phyloP scores from a whole-genome alignment of 1,140 invertebrate species.

The Anoplolepis gracilipes region DNA sequence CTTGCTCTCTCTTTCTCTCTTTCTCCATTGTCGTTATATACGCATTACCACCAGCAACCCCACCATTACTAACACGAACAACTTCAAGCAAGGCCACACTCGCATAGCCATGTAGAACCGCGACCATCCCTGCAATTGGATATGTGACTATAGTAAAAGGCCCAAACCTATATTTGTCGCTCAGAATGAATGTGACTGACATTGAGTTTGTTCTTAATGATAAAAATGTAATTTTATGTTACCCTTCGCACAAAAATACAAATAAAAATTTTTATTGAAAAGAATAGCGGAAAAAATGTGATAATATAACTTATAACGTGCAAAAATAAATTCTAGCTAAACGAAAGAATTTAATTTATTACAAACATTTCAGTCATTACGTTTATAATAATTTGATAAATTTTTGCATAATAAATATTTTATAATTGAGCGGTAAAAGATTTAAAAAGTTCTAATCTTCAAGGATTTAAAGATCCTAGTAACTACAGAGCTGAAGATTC shows the following conservation, averaged over 20 bases:
- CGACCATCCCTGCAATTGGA: slow-evolving; percentile 48
- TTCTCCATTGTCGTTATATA: slow-evolving; percentile 49
- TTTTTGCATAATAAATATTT: not conserved
- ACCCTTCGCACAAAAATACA: not conserved
- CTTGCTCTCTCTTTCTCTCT: not conserved
- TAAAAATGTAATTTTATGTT: slow-evolving; percentile 22
- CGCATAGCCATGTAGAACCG: slow-evolving; percentile 57
- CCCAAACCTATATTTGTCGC: slow-evolving; percentile 27
- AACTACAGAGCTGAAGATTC: slow-evolving; percentile 23
- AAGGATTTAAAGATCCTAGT: not conserved
- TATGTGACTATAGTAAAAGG: slow-evolving; percentile 21
- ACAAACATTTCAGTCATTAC: not conserved
- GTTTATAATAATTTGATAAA: not conserved
- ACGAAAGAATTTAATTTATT: not conserved
- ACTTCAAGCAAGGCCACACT: slow-evolving; percentile 61
- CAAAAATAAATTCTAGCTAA: not conserved
- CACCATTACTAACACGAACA: slow-evolving; percentile 40
- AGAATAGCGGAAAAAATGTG: not conserved
- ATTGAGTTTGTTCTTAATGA: slow-evolving; percentile 8
- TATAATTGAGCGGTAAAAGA: not conserved
- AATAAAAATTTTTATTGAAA: not conserved
- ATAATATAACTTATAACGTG: not conserved
- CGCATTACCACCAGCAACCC: slow-evolving; percentile 52
- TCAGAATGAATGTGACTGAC: slow-evolving; percentile 5
- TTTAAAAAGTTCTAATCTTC: not conserved